Base-by-base conservation (phyloP, 2,113 vertebrate species). In the Paramormyrops kingsleyae region DNA sequence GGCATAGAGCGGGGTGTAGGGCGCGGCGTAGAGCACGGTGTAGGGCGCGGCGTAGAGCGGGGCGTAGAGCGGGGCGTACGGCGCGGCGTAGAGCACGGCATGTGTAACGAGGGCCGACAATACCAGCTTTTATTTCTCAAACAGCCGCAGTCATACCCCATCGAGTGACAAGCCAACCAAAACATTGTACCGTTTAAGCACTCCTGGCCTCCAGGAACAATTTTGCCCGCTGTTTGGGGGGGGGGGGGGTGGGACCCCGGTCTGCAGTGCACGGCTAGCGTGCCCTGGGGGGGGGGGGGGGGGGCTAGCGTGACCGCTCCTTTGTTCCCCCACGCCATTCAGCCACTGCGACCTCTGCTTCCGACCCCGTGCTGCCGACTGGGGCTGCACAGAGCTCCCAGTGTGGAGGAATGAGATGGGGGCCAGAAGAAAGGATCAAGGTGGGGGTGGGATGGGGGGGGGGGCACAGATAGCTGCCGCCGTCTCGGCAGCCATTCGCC, bases 311-410 rank as follows among this genome's bases (percentile, higher is more conserved):
- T 87, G 89, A 84, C 50, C 44, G 31, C 19, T 88, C 39, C 74
- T 92, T 90, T 84, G 88, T 91, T 86, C 44, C 77, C 56, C 24
- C 50, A 21, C 59, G 87, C 90, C 42, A 90, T 91, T 89, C 87
- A 91, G 87, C 50, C 50, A 35, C 87, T 66, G 39, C 39, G 83
- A 89, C 89, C 90, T 91, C 87, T 91, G 89, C 62, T 85, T 87
- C 89, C 24, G 53, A 88, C 50, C 86, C 49, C 15, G 50, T 66
- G 66, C 46, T 83, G 46, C 31, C 35, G 9, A 42, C 83, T n/a
- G 70, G 66, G 53, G 77, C 83, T 90, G 85, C 90, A 91, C 88
- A 87, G 83, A 89, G 7, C 24, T 91, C 87, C 87, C 83, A 56
- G 84, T 44, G 84, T 59, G 35, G 24, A 89, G 74, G 50, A 90